Base-by-base conservation (phyloP, 2,797 vertebrate genomes). In the Myotis vivesi region DNA sequence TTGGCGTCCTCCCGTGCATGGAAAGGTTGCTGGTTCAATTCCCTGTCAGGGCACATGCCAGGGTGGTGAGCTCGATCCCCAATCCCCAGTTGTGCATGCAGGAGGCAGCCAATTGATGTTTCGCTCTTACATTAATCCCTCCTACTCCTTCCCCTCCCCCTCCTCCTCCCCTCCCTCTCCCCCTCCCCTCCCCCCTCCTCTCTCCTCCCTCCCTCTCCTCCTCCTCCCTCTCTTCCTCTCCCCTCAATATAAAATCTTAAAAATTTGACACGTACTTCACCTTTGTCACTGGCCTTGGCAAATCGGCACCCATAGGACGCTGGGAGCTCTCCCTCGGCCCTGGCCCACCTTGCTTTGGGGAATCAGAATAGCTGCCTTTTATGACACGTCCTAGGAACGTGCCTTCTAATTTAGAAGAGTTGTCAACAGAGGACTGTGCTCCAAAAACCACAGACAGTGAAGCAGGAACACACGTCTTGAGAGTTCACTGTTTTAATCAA, bases 401-500 rank as follows among this genome's bases (percentile, higher is more conserved):
- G 64, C 62, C 71, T 89, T 83, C 69, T 80, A 28, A 62, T 86
- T 68, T 64, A 68, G 68, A 44, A 84, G 93, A 53, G 57, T 49
- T 33, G 49, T 88, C 94, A 46, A 41, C 69, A 28, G 77, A 77
- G 49, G 46, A 28, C 53, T 4, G 1, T 11, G 44, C 82, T 79
- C 77, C 89, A 49, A 62, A 73, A 94, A 80, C 66, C 89, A 49
- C 84, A 57, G 59, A 41, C 71, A 36, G 44, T 66, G 73, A 84
- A 71, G 91, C 75, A 23, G 6, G 64, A 87, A 22, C 89, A 20
- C 36, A 38, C 6, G 36, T 2, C 23, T 33, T 41, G 81, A 49
- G 38, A 93, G 87, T 79, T 92, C 84, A 38, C 87, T 88, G 51
- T 92, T 89, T 92, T 92, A 87, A 96, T 95, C 94, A 88, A 84